A percentile compares a stretch with the other conserved stretches of the same genome.
These are phyloP conservation scores for Myotis vivesi DNA, from an alignment of 2,797 vertebrate genomes.

Conservation along the genomic window DNA sequence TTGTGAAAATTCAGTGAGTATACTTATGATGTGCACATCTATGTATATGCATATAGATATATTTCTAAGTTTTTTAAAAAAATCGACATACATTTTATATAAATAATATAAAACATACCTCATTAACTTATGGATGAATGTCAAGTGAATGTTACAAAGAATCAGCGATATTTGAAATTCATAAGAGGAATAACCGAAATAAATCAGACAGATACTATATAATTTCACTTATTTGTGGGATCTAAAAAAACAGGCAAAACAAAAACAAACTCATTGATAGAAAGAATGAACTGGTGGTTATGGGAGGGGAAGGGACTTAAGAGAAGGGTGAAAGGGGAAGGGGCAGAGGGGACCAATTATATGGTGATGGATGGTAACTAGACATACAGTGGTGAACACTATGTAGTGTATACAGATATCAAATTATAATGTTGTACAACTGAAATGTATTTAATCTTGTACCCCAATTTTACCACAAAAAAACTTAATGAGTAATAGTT, in stretches of 20 bases:
- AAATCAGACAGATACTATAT: neutral
- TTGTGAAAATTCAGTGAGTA: slow-evolving; percentile 1
- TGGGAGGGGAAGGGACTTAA: neutral
- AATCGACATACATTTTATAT: neutral
- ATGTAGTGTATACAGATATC: neutral
- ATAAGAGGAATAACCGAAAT: neutral
- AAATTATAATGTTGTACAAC: neutral
- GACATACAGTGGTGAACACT: neutral
- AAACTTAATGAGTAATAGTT: neutral
- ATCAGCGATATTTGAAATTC: slow-evolving; percentile 8
- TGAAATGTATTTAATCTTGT: neutral
- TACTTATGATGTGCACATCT: neutral
- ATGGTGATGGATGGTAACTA: neutral
- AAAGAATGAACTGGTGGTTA: neutral
- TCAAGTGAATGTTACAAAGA: neutral
- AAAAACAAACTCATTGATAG: neutral
- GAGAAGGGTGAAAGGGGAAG: too few species aligned
- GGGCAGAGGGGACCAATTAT: neutral
- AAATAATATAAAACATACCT: neutral
- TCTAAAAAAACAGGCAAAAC: neutral
- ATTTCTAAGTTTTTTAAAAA: neutral
- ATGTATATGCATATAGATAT: neutral
- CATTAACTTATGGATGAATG: neutral
- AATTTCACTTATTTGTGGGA: neutral
- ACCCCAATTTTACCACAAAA: neutral